Evolutionary conservation across 2,113 vertebrate species (phyloP).

Genomic region (Megalops atlanticus): DNA sequence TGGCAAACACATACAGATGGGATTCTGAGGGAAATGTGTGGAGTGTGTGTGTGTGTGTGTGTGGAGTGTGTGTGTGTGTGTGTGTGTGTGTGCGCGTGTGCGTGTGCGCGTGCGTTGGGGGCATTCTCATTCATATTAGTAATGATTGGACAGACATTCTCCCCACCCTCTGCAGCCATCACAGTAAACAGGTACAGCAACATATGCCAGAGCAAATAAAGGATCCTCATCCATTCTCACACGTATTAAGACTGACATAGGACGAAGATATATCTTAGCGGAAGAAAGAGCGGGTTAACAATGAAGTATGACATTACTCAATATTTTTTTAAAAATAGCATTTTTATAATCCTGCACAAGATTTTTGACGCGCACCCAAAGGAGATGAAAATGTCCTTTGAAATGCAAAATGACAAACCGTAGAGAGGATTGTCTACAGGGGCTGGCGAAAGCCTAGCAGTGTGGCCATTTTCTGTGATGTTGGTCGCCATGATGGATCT

Average conservation of each 20-base stretch:
- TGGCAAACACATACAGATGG: slow-evolving; percentile 13
- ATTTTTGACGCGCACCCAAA: neutral
- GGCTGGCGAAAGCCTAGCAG: too few relatives aligned
- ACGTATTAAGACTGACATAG: neutral
- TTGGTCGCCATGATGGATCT: neutral
- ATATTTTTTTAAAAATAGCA: too few relatives aligned
- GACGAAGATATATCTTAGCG: neutral
- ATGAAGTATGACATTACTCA: neutral
- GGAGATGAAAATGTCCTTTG: neutral
- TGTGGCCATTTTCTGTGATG: too few relatives aligned
- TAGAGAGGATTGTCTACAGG: neutral
- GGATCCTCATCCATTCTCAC: neutral
- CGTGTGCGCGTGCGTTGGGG: too few relatives aligned
- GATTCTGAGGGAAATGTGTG: neutral
- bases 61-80: neutral
- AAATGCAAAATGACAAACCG: neutral
- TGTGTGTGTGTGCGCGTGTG: neutral
- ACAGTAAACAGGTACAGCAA: neutral
- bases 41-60: neutral
- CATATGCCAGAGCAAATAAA: slow-evolving; percentile 19
- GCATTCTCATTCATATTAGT: neutral
- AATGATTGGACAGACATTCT: neutral
- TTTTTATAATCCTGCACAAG: neutral
- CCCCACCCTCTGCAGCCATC: neutral
- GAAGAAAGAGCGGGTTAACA: neutral